A percentile compares a stretch with the other conserved stretches of the same genome.
These are phyloP conservation scores for Tachyglossus aculeatus DNA, from an alignment of 2,797 vertebrate genomes.

Conservation along the genomic window DNA sequence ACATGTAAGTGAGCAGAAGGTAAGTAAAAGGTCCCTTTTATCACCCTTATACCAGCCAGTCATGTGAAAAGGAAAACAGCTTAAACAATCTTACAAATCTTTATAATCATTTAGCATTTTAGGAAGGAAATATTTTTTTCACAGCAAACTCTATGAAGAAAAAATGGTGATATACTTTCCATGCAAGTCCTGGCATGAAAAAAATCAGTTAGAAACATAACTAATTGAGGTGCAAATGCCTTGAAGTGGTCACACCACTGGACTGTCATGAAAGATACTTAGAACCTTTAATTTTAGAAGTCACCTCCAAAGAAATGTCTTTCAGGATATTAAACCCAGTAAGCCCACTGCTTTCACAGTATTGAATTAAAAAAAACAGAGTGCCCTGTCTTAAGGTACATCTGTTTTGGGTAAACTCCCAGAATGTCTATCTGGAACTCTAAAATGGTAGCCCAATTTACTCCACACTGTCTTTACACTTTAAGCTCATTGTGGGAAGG, in stretches of 20 bases:
- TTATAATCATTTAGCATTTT: constrained; percentile 4
- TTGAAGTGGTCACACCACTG: not conserved
- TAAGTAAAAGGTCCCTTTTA: not conserved
- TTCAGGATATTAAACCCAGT: not conserved
- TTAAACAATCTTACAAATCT: not conserved
- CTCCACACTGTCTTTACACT: not conserved
- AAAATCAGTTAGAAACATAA: not conserved
- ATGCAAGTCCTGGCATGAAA: not conserved
- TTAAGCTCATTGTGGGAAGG: no score
- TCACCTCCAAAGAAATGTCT: no score
- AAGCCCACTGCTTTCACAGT: not conserved
- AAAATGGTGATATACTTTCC: not conserved
- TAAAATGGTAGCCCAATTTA: not conserved
- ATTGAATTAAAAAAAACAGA: not conserved
- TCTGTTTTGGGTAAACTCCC: not conserved
- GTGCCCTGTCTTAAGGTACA: not conserved
- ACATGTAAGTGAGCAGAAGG: not conserved
- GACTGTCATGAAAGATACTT: not conserved
- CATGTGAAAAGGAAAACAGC: not conserved
- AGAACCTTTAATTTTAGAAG: no score
- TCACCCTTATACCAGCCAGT: not conserved
- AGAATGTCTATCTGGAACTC: not conserved
- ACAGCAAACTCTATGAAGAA: not conserved
- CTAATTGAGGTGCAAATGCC: not conserved
- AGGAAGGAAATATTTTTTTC: not conserved